A percentile compares a stretch with the other conserved stretches of the same genome.
These are phyloP conservation scores for Microcebus ravelobensis DNA, from an alignment of 2,113 vertebrate genomes.

Conservation along the genomic window DNA sequence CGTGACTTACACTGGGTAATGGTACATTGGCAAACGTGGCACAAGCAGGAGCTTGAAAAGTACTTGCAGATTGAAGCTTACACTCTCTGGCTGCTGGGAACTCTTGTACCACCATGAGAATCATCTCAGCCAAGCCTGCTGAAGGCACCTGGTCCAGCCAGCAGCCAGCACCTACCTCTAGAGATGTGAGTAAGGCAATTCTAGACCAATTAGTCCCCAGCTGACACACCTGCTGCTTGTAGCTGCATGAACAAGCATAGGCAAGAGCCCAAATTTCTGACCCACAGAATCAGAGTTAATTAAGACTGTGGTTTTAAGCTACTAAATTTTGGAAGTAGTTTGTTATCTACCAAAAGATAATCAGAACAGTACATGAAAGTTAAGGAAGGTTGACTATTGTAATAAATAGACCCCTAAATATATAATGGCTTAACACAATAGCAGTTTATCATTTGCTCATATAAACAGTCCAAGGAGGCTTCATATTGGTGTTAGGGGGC, in stretches of 20 bases:
- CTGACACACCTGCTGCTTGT: neutral
- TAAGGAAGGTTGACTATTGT: neutral
- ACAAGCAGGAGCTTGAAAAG: neutral
- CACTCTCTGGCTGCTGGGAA: neutral
- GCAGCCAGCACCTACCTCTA: neutral
- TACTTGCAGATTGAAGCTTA: neutral
- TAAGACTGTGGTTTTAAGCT: constrained; percentile 10
- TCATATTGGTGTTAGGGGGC: neutral
- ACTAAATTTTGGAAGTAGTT: neutral
- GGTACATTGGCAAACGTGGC: neutral
- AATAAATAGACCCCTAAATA: neutral
- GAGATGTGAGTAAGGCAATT: neutral
- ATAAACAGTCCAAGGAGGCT: neutral
- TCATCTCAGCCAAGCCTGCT: neutral
- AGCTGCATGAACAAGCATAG: neutral
- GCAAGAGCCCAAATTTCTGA: neutral
- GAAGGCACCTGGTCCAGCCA: neutral
- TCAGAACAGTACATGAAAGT: neutral
- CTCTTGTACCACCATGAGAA: neutral
- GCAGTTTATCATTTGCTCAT: neutral
- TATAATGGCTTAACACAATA: neutral
- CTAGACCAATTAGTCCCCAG: neutral
- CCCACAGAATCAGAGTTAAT: neutral
- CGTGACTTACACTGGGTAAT: neutral
- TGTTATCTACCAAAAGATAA: constrained; percentile 3